Percentiles rank a stretch among this genome's conserved stretches.
phyloP scores from a whole-genome alignment of 2,113 vertebrate species.

The Tragelaphus buxtoni region DNA sequence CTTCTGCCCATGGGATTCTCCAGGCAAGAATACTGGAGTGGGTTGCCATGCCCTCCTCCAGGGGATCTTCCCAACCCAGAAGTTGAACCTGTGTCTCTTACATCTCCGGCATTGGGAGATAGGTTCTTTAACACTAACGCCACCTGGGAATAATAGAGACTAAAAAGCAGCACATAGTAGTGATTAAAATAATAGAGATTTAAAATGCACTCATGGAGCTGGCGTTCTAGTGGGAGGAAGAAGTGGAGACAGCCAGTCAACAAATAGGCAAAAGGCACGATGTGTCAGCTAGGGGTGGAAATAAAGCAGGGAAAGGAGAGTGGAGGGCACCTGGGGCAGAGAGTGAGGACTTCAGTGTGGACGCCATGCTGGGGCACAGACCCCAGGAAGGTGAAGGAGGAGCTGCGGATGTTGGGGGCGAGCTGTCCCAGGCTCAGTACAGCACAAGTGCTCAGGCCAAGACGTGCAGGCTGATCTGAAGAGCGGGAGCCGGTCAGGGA shows the following conservation, averaged over 20 bases:
- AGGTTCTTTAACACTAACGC: not conserved
- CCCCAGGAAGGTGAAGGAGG: not conserved
- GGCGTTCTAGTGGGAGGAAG: not conserved
- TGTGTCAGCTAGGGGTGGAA: not conserved
- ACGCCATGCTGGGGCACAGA: fast-evolving
- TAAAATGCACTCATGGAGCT: not conserved
- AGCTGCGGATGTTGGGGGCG: not conserved
- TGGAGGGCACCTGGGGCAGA: not conserved
- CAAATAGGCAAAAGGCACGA: not conserved
- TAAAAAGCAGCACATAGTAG: not conserved
- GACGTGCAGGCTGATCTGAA: not conserved
- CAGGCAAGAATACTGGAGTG: not conserved
- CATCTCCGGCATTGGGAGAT: not conserved
- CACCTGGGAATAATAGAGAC: not conserved
- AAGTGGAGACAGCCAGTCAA: not conserved
- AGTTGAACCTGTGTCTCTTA: not conserved
- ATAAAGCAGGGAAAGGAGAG: not conserved
- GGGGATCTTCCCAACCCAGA: not conserved
- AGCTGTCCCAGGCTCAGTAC: not conserved
- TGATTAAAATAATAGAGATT: not conserved
- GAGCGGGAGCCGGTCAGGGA: not conserved
- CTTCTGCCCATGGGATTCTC: not conserved
- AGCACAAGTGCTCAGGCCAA: not conserved
- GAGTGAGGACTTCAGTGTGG: not conserved
- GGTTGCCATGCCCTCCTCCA: not conserved